Conservation (phyloP, 2,113 vertebrate species). For the Chaetodon trifascialis region DNA sequence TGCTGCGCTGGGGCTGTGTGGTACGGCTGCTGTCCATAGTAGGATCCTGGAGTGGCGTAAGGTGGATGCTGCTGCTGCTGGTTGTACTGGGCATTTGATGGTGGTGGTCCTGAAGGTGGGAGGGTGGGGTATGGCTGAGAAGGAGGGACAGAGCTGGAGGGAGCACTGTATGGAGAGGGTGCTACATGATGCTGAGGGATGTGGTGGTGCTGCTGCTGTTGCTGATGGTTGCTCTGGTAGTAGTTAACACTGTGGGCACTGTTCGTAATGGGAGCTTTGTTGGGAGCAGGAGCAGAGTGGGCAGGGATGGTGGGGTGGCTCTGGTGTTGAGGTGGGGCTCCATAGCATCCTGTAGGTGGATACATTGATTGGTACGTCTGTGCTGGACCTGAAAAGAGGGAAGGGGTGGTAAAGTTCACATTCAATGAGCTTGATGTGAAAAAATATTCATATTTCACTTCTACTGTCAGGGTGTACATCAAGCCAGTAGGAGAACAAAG, state of each 20-base stretch:
- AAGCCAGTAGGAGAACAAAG: background rate
- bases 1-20: constrained; percentile 77
- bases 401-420: background rate
- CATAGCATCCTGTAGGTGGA: constrained; percentile 83
- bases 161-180: constrained; percentile 71
- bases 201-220: constrained; percentile 70
- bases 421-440: too few relatives aligned
- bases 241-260: constrained; percentile 85
- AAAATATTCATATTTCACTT: background rate
- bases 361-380: constrained; percentile 84
- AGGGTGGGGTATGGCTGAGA: constrained; percentile 82
- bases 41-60: constrained; percentile 80
- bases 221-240: constrained; percentile 86
- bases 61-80: constrained; percentile 81
- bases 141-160: constrained; percentile 75
- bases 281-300: constrained; percentile 84
- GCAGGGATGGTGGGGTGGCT: constrained; percentile 82
- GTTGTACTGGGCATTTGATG: constrained; percentile 79
- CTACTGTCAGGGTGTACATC: background rate
- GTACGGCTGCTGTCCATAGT: constrained; percentile 85
- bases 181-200: constrained; percentile 80
- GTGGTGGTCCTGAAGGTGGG: constrained; percentile 64
- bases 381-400: constrained; percentile 85
- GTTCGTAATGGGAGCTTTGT: constrained; percentile 86
- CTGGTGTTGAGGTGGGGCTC: constrained; percentile 81